These are phyloP conservation scores for Himalopsyche kuldschensis DNA, from an alignment of 2,888 invertebrate species.

Conservation along the genomic window DNA sequence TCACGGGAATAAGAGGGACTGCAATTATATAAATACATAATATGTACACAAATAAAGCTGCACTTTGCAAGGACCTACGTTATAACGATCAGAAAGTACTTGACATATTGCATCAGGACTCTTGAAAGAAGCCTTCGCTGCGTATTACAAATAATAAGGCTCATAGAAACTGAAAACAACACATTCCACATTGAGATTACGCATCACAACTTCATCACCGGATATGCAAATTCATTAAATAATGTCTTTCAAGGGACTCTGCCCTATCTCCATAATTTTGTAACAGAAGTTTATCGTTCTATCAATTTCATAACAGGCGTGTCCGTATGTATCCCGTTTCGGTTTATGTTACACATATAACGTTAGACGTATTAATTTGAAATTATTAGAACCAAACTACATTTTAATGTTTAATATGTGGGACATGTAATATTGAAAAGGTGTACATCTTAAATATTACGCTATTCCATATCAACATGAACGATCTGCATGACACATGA, in stretches of 20 bases:
- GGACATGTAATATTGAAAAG: conserved; percentile 31
- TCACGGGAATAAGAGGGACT: background rate
- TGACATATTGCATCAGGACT: background rate
- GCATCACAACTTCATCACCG: conserved; percentile 11
- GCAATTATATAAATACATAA: conserved; percentile 8
- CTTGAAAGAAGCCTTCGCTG: background rate
- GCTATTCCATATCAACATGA: conserved; percentile 21
- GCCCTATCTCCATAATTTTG: background rate
- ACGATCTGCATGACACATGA: conserved; percentile 26
- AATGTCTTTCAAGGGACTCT: background rate
- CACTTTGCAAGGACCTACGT: conserved; percentile 25
- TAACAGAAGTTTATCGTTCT: background rate
- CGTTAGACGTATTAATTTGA: background rate
- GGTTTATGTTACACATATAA: background rate
- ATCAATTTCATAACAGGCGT: background rate
- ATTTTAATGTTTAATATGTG: background rate
- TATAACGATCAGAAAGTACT: background rate
- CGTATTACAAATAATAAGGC: background rate
- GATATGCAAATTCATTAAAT: conserved; percentile 19
- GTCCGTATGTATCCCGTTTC: background rate
- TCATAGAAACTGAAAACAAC: background rate
- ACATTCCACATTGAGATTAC: conserved; percentile 25
- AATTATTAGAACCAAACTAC: background rate
- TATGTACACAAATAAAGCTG: conserved; percentile 30
- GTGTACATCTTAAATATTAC: conserved; percentile 29